Evolutionary conservation across 1,140 invertebrate genomes (phyloP).

Genomic region (Wiebesia pumilae): DNA sequence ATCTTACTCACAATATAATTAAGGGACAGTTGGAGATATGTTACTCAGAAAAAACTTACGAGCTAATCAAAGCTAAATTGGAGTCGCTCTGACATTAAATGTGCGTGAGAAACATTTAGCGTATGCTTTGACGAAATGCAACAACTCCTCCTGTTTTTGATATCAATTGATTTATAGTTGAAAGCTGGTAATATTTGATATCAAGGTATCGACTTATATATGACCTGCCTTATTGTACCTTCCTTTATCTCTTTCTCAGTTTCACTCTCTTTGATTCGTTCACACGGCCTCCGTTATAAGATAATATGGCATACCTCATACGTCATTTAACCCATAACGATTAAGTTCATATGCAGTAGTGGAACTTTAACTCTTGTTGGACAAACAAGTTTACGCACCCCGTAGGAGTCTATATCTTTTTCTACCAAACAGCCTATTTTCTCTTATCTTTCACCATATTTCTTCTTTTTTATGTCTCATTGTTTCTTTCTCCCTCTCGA

Average conservation of each 20-base stretch:
- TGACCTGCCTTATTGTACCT: slow-evolving; percentile 64
- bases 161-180: slow-evolving; percentile 75
- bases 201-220: slow-evolving; percentile 66
- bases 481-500: too few relatives aligned
- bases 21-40: too few relatives aligned
- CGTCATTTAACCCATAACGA: slow-evolving; percentile 61
- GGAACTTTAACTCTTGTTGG: slow-evolving; percentile 57
- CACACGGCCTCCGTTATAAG: not conserved
- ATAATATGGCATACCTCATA: slow-evolving; percentile 57
- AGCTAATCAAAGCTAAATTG: slow-evolving; percentile 3
- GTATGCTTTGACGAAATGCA: not conserved
- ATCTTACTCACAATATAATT: too few relatives aligned
- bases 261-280: not conserved
- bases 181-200: slow-evolving; percentile 75
- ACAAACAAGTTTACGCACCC: too few relatives aligned
- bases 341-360: slow-evolving; percentile 15
- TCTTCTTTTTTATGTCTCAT: too few relatives aligned
- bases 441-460: too few relatives aligned
- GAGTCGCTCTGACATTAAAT: slow-evolving; percentile 63
- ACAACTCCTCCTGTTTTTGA: slow-evolving; percentile 60
- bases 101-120: not conserved
- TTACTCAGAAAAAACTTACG: too few relatives aligned
- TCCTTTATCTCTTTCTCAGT: not conserved
- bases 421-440: too few relatives aligned
- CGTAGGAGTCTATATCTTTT: too few relatives aligned